Evolutionary conservation across 2,797 vertebrate species (phyloP).

Genomic region (Menidia menidia): DNA sequence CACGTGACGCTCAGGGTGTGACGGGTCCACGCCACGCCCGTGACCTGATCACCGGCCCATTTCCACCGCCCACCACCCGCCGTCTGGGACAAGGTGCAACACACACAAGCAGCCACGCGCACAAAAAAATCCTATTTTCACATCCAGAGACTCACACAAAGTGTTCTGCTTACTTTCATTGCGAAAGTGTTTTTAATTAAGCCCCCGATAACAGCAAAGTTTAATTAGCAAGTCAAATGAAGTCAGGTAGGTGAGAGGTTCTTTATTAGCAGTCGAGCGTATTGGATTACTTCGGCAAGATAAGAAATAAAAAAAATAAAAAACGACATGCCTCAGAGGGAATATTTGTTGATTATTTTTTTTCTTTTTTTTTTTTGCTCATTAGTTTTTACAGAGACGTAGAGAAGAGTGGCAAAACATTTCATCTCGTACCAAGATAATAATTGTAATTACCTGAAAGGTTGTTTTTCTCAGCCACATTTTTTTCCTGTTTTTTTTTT

Average conservation of each 20-base stretch:
- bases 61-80: too few relatives aligned
- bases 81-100: not conserved
- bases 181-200: slow-evolving; percentile 62
- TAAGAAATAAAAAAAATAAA: slow-evolving; percentile 34
- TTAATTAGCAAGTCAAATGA: slow-evolving; percentile 73
- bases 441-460: slow-evolving; percentile 35
- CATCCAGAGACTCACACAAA: slow-evolving; percentile 30
- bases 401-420: slow-evolving; percentile 13
- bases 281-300: slow-evolving; percentile 44
- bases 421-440: slow-evolving; percentile 17
- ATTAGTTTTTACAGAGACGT: not conserved
- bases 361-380: not conserved
- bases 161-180: slow-evolving; percentile 39
- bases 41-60: not conserved
- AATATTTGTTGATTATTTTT: not conserved
- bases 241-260: slow-evolving; percentile 45
- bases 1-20: not conserved
- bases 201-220: slow-evolving; percentile 52
- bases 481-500: slow-evolving; percentile 7
- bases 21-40: not conserved
- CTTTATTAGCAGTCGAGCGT: slow-evolving; percentile 38
- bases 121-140: slow-evolving; percentile 32
- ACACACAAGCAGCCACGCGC: not conserved
- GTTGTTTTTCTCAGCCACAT: slow-evolving; percentile 13
- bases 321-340: slow-evolving; percentile 27